Percentiles rank a stretch among this genome's conserved stretches.
These are phyloP conservation scores for Ficedula albicollis DNA, from an alignment of 2,797 vertebrate genomes.

Conservation along the genomic window DNA sequence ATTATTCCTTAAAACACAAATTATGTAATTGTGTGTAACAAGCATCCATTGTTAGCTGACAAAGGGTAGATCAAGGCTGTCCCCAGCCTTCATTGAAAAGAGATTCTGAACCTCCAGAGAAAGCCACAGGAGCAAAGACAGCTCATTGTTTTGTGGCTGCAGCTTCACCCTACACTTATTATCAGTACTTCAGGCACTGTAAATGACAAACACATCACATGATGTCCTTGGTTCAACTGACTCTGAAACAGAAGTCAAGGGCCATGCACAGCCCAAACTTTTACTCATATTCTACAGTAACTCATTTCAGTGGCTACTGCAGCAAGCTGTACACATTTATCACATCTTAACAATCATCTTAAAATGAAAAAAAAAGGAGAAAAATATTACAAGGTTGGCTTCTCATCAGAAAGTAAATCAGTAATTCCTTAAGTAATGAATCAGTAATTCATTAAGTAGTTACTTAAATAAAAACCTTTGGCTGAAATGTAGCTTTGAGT, in stretches of 20 bases:
- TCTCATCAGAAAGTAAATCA: neutral
- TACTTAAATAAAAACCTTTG: neutral
- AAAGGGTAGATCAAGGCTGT: neutral
- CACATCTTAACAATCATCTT: neutral
- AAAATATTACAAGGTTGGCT: rapidly evolving
- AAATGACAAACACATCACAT: neutral
- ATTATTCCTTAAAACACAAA: neutral
- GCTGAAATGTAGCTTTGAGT: neutral
- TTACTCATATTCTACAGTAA: neutral
- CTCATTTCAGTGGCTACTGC: neutral
- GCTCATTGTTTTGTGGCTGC: neutral
- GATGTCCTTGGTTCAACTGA: neutral
- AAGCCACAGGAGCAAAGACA: neutral
- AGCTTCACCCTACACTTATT: neutral
- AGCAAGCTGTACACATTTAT: neutral
- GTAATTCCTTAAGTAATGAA: no score
- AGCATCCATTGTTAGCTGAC: neutral
- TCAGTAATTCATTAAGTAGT: neutral
- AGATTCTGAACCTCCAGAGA: neutral
- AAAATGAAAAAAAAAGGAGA: rapidly evolving
- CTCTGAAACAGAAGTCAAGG: neutral
- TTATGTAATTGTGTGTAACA: neutral
- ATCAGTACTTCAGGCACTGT: neutral
- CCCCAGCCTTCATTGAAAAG: neutral
- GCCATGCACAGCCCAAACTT: neutral